Percentiles rank a stretch among this genome's conserved stretches.
phyloP scores from a whole-genome alignment of 2,797 vertebrate genomes.

The Rhincodon typus region DNA sequence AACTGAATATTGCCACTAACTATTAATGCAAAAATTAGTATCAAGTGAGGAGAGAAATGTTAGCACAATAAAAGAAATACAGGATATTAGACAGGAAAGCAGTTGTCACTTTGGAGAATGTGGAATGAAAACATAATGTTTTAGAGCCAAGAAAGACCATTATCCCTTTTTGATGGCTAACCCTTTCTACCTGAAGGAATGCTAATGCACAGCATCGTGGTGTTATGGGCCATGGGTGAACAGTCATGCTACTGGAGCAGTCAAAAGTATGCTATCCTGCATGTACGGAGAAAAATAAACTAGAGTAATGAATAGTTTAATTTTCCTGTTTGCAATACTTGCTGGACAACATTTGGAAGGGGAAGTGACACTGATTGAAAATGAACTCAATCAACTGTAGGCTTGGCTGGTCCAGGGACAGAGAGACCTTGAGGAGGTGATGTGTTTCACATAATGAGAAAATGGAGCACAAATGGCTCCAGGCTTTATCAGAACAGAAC shows the following conservation, averaged over 20 bases:
- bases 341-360: neutral
- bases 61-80: neutral
- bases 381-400: neutral
- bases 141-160: neutral
- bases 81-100: neutral
- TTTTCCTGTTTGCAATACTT: neutral
- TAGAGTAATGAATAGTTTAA: neutral
- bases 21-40: neutral
- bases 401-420: neutral
- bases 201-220: neutral
- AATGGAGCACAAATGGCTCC: neutral
- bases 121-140: neutral
- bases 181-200: neutral
- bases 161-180: neutral
- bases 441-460: neutral
- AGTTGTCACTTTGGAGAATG: neutral
- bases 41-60: neutral
- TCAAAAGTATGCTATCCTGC: neutral
- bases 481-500: neutral
- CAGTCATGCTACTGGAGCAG: neutral
- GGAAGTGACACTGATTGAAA: neutral
- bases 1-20: neutral
- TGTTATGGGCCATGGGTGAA: neutral
- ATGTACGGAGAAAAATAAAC: neutral
- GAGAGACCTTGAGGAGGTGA: neutral